Conservation (phyloP, 1,140 invertebrate species). For the Lordiphosa collinella region DNA sequence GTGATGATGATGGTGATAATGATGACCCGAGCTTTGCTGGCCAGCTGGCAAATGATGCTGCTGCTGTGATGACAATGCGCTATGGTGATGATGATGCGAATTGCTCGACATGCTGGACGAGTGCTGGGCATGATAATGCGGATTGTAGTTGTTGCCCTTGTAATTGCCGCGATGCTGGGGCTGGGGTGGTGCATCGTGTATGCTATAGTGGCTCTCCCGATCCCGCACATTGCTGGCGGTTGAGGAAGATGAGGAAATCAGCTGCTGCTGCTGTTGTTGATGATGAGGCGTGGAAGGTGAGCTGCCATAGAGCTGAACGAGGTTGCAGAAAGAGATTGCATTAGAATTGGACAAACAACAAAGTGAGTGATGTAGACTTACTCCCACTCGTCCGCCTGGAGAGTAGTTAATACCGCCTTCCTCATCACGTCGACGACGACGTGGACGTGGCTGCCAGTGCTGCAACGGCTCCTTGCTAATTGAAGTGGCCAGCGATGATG, state of each 20-base stretch:
- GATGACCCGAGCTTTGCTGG: conserved; percentile 50
- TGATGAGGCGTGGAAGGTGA: conserved; percentile 46
- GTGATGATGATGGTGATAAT: conserved; percentile 54
- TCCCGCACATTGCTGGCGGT: conserved; percentile 47
- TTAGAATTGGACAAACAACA: neutral
- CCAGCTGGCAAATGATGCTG: conserved; percentile 44
- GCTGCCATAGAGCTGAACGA: conserved; percentile 59
- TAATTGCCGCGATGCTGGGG: conserved; percentile 73
- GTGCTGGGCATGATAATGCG: conserved; percentile 69
- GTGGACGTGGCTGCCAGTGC: conserved; percentile 65
- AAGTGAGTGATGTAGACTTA: conserved; percentile 31
- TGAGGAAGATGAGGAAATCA: conserved; percentile 52
- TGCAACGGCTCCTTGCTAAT: conserved; percentile 62
- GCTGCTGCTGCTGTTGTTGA: conserved; percentile 26
- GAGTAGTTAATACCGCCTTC: conserved; percentile 63
- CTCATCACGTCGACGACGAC: conserved; percentile 73
- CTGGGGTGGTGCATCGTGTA: conserved; percentile 46
- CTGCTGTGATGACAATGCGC: conserved; percentile 40
- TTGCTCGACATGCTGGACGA: conserved; percentile 41
- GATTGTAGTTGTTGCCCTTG: conserved; percentile 77
- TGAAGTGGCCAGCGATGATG: conserved; percentile 66
- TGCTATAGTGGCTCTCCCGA: conserved; percentile 45
- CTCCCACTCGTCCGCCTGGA: conserved; percentile 64
- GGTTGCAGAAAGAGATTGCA: neutral
- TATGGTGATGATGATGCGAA: conserved; percentile 60